These are phyloP conservation scores for Actenoides hombroni DNA, from an alignment of 2,113 vertebrate genomes.

Conservation along the genomic window DNA sequence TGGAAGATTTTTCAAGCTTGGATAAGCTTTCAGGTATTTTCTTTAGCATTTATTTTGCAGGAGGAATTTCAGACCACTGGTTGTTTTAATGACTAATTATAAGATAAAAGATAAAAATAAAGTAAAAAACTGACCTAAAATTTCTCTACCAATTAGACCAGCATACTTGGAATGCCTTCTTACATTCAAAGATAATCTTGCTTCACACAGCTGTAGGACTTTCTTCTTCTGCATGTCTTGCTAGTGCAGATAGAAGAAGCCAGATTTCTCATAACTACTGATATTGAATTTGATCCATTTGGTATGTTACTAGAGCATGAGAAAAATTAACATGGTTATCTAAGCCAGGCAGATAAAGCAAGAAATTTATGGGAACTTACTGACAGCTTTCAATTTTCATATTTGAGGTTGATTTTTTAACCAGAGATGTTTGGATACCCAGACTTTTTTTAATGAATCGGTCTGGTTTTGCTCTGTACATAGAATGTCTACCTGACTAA, in stretches of 20 bases:
- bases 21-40: background rate
- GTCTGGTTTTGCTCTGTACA: background rate
- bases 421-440: background rate
- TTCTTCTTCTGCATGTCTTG: background rate
- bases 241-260: background rate
- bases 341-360: background rate
- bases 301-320: background rate
- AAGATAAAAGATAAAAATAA: background rate
- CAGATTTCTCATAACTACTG: background rate
- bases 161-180: background rate
- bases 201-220: background rate
- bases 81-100: background rate
- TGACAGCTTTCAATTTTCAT: background rate
- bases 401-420: background rate
- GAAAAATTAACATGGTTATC: background rate
- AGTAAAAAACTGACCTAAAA: background rate
- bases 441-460: background rate
- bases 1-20: constrained; percentile 12
- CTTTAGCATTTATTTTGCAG: background rate
- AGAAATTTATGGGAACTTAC: background rate
- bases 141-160: background rate
- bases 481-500: background rate
- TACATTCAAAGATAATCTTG: background rate
- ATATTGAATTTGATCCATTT: background rate
- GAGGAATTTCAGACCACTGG: background rate